Evolutionary conservation across 2,113 vertebrate species (phyloP).

Genomic region (Manacus vitellinus): DNA sequence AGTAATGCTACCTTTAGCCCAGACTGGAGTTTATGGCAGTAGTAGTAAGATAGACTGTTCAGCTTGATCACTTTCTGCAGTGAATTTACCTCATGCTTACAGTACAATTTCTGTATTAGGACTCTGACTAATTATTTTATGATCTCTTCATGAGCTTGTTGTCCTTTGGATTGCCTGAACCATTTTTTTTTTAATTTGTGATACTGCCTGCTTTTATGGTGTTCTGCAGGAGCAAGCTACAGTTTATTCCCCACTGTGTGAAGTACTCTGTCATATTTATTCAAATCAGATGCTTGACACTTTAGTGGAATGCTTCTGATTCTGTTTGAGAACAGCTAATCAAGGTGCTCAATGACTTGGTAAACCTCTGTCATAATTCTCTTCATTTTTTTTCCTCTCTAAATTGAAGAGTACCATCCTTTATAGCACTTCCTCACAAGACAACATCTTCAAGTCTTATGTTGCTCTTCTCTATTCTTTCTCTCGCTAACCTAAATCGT

Average conservation of each 20-base stretch:
- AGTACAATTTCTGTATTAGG: background rate
- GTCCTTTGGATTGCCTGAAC: background rate
- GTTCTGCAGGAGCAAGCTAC: background rate
- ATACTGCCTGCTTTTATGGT: background rate
- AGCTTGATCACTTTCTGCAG: background rate
- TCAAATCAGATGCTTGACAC: background rate
- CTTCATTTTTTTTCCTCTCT: background rate
- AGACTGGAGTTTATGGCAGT: background rate
- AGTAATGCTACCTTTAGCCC: background rate
- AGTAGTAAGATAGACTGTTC: background rate
- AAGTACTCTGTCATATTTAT: background rate
- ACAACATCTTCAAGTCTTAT: background rate
- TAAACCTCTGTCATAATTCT: background rate
- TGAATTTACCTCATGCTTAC: background rate
- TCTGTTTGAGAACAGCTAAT: background rate
- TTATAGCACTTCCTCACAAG: background rate
- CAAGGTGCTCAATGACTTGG: background rate
- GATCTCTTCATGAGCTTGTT: background rate
- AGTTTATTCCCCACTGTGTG: background rate
- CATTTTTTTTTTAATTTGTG: background rate
- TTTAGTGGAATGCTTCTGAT: background rate
- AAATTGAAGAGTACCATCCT: accelerated
- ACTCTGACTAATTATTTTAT: background rate
- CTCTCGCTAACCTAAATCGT: background rate
- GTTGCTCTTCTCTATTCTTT: background rate